These are phyloP conservation scores for Eurystomus gularis DNA, from an alignment of 2,113 vertebrate genomes.

Conservation along the genomic window DNA sequence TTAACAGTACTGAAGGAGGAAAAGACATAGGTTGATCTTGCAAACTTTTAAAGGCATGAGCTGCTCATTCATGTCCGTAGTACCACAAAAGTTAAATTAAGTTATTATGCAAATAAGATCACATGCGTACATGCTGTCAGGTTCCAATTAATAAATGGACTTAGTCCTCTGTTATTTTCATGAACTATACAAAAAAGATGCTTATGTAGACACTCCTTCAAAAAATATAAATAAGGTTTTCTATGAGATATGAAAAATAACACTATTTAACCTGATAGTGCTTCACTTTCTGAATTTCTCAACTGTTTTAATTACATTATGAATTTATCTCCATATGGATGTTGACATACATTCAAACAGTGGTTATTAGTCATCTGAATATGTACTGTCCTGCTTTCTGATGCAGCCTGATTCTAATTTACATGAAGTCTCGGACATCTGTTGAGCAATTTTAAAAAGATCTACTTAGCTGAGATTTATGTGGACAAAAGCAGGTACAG, in stretches of 20 bases:
- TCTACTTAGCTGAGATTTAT: not conserved
- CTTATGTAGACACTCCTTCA: not conserved
- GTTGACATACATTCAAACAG: not conserved
- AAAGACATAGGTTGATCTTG: not conserved
- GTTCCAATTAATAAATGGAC: not conserved
- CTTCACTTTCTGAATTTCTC: not conserved
- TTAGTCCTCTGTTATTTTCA: not conserved
- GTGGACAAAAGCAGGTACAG: not conserved
- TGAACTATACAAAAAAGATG: not conserved
- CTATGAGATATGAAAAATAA: not conserved
- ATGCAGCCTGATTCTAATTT: not conserved
- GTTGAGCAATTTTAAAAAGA: not conserved
- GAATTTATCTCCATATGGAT: not conserved
- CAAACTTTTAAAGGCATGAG: not conserved
- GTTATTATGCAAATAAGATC: conserved; percentile 10
- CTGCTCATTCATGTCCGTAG: not conserved
- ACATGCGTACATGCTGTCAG: not conserved
- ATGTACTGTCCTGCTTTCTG: not conserved
- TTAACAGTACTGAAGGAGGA: not conserved
- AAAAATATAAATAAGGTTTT: not conserved
- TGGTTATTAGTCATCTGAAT: not conserved
- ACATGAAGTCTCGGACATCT: not conserved
- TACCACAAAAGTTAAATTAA: not conserved
- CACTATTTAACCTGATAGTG: not conserved
- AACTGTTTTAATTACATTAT: not conserved